Evolutionary conservation across 2,113 vertebrate species (phyloP).

Genomic region (Malurus melanocephalus): DNA sequence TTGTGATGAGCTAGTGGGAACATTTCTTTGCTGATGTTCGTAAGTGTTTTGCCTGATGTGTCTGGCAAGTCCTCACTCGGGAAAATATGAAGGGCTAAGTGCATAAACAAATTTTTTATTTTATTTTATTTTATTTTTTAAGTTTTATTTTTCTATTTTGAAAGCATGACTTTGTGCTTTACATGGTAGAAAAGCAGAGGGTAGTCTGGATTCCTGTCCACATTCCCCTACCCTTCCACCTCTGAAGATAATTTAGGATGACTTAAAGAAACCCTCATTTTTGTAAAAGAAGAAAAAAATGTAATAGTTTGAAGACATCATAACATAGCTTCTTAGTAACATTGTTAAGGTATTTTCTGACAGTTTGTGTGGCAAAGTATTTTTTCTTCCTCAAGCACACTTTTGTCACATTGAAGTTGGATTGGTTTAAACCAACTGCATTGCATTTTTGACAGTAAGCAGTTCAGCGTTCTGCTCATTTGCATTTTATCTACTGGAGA

Average conservation of each 20-base stretch:
- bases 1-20: not conserved
- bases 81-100: not conserved
- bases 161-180: not conserved
- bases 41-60: not conserved
- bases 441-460: not conserved
- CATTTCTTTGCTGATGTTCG: not conserved
- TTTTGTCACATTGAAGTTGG: not conserved
- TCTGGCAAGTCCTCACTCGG: not conserved
- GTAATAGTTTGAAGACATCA: not conserved
- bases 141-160: not conserved
- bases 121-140: not conserved
- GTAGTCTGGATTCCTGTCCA: not conserved
- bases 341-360: not conserved
- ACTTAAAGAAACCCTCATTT: not conserved
- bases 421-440: not conserved
- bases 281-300: not conserved
- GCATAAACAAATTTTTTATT: not conserved
- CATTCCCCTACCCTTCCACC: accelerated
- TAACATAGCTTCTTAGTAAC: not conserved
- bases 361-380: not conserved
- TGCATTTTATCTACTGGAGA: not conserved
- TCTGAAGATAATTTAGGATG: not conserved
- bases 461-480: not conserved
- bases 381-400: not conserved
- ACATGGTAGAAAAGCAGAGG: accelerated